phyloP scores from a whole-genome alignment of 2,888 invertebrate genomes.

The Euclidia mi region DNA sequence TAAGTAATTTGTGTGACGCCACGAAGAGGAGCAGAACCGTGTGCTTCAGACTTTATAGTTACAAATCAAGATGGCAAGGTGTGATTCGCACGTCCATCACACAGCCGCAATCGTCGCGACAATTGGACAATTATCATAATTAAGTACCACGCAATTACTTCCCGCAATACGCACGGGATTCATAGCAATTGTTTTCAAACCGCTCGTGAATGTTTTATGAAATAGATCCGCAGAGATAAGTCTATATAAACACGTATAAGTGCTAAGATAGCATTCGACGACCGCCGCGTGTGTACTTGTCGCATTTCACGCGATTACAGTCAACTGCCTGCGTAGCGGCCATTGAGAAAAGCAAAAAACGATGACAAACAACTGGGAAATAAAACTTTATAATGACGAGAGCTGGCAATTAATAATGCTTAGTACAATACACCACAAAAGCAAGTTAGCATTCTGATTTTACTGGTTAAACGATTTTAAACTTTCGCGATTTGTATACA shows the following conservation, averaged over 20 bases:
- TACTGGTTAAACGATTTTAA: too few relatives aligned
- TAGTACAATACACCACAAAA: too few relatives aligned
- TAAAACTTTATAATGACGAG: too few relatives aligned
- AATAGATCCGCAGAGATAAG: slow-evolving; percentile 46
- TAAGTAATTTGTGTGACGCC: too few relatives aligned
- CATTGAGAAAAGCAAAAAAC: too few relatives aligned
- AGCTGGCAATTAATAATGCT: too few relatives aligned
- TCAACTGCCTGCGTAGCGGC: too few relatives aligned
- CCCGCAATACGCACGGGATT: slow-evolving; percentile 57
- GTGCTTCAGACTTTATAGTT: slow-evolving; percentile 28
- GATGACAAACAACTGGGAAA: too few relatives aligned
- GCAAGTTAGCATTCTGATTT: too few relatives aligned
- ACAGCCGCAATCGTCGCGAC: slow-evolving; percentile 58
- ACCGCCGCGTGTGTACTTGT: slow-evolving; percentile 6
- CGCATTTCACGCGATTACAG: background rate
- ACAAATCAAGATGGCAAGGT: slow-evolving; percentile 63
- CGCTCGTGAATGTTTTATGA: slow-evolving; percentile 48
- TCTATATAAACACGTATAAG: slow-evolving; percentile 7
- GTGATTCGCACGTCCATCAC: slow-evolving; percentile 67
- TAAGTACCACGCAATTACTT: slow-evolving; percentile 66
- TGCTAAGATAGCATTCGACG: background rate
- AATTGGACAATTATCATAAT: slow-evolving; percentile 77
- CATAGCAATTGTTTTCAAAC: slow-evolving; percentile 53
- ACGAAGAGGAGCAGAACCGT: background rate
- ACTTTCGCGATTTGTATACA: too few relatives aligned